Evolutionary conservation across 2,888 invertebrate genomes (phyloP).

Genomic region (Conus canariensis): DNA sequence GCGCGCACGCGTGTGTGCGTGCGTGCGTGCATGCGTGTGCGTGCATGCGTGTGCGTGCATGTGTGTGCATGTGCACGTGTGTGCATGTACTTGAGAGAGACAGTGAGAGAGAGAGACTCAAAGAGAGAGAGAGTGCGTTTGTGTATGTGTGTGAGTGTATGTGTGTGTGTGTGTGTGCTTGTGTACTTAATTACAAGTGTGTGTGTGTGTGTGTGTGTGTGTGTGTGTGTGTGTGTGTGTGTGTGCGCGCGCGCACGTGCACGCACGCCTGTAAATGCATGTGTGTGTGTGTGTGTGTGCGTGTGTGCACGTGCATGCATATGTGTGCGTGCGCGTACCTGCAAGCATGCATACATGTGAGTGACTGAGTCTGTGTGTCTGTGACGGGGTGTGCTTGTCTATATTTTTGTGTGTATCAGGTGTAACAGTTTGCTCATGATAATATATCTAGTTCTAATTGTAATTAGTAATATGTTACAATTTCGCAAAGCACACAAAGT

Average conservation of each 20-base stretch:
- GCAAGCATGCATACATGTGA: background rate
- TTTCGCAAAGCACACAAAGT: too few species aligned
- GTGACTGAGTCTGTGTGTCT: background rate
- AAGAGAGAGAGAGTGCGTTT: too few species aligned
- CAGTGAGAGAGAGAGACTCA: too few species aligned
- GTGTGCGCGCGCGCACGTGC: background rate
- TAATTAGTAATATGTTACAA: too few species aligned
- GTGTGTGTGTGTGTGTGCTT: background rate
- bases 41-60: background rate
- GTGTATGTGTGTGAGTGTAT: too few species aligned
- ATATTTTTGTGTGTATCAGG: too few species aligned
- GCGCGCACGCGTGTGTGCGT: background rate
- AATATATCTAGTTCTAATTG: too few species aligned
- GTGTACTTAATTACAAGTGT: background rate
- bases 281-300: slow-evolving; percentile 7
- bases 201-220: slow-evolving; percentile 14
- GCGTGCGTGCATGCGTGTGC: background rate
- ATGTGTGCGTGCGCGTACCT: too few species aligned
- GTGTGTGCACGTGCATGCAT: background rate
- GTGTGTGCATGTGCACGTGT: background rate
- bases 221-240: background rate
- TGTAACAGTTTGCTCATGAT: too few species aligned
- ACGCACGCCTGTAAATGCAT: too few species aligned
- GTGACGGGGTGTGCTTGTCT: background rate
- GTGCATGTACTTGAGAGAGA: background rate